These are phyloP conservation scores for Morone saxatilis DNA, from an alignment of 2,113 vertebrate genomes.

Conservation along the genomic window DNA sequence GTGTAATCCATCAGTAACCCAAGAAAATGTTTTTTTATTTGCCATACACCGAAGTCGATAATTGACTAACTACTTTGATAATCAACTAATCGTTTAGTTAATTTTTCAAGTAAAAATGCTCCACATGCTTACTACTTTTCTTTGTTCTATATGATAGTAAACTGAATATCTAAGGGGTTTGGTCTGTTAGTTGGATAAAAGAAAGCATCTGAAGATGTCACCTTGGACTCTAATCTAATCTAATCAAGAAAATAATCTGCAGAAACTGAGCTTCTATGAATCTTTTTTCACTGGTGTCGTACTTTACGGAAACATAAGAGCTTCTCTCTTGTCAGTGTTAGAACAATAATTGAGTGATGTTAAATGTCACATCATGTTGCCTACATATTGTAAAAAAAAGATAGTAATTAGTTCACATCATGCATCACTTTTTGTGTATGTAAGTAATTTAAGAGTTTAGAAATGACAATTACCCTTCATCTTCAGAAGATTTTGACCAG, in stretches of 20 bases:
- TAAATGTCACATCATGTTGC: neutral
- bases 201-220: neutral
- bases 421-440: neutral
- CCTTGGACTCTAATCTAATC: neutral
- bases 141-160: neutral
- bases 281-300: neutral
- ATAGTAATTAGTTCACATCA: neutral
- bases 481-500: neutral
- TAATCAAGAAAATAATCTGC: neutral
- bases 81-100: neutral
- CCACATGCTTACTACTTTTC: neutral
- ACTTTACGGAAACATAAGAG: neutral
- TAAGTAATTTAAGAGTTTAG: neutral
- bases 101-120: neutral
- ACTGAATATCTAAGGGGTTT: neutral
- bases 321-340: neutral
- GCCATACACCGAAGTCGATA: neutral
- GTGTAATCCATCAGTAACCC: neutral
- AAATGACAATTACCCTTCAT: neutral
- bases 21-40: neutral
- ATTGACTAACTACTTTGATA: neutral
- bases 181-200: neutral
- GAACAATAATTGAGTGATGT: neutral
- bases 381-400: neutral
- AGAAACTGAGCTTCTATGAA: neutral